Conservation (phyloP, 1,140 invertebrate genomes). For the Leptoteleia sp. region DNA sequence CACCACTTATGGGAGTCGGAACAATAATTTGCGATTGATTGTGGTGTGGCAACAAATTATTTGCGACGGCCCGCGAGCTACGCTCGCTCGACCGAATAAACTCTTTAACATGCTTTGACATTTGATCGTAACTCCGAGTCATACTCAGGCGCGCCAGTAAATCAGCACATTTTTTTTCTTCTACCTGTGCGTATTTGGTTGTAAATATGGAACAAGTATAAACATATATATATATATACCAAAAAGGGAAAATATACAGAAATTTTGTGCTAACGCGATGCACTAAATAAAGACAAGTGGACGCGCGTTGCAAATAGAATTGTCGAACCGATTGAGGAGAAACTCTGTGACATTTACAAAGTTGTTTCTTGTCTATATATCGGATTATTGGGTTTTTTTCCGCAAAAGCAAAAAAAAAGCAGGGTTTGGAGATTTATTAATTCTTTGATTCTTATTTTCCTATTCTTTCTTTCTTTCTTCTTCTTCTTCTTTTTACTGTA, state of each 20-base stretch:
- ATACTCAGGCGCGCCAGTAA: constrained; percentile 21
- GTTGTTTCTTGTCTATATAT: no score
- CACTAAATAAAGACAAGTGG: constrained; percentile 21
- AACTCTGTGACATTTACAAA: not conserved
- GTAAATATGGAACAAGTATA: constrained; percentile 44
- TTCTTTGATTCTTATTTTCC: no score
- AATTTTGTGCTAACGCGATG: constrained; percentile 23
- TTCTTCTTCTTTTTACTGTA: no score
- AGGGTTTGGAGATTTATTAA: no score
- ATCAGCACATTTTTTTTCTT: constrained; percentile 38
- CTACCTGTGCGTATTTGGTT: constrained; percentile 10
- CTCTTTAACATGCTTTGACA: constrained; percentile 56
- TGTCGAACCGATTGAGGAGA: constrained; percentile 1
- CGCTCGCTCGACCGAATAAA: constrained; percentile 47
- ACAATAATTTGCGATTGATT: constrained; percentile 55
- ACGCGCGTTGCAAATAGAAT: constrained; percentile 6
- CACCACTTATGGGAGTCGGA: constrained; percentile 35
- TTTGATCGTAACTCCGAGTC: constrained; percentile 42
- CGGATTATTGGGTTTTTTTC: no score
- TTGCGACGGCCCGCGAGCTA: constrained; percentile 35
- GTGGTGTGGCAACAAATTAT: constrained; percentile 55
- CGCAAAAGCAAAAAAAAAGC: no score
- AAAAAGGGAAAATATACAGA: no score
- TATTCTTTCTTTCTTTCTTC: no score
- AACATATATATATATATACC: constrained; percentile 6